phyloP scores from a whole-genome alignment of 2,888 invertebrate species.

The Drosophila macrospina region DNA sequence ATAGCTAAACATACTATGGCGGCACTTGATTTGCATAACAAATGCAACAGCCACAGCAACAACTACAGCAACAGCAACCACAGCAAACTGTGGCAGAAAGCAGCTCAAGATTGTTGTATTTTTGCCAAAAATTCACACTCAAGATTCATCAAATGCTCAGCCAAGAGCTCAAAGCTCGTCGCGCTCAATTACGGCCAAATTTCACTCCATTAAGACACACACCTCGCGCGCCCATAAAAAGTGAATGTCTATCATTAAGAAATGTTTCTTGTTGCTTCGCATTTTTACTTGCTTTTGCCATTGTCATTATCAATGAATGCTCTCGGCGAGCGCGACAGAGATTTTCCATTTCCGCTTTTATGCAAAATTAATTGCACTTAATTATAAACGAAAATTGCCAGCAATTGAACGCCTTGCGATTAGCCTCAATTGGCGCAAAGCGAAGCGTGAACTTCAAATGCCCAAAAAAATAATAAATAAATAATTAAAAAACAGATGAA shows the following conservation, averaged over 20 bases:
- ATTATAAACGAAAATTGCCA: slow-evolving; percentile 59
- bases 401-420: slow-evolving; percentile 54
- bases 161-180: slow-evolving; percentile 70
- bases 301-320: slow-evolving; percentile 46
- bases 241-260: slow-evolving; percentile 80
- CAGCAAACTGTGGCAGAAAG: slow-evolving; percentile 36
- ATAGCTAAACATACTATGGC: slow-evolving; percentile 53
- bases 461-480: no score
- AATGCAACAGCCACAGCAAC: slow-evolving; percentile 56
- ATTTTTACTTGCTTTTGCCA: slow-evolving; percentile 7
- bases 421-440: slow-evolving; percentile 50
- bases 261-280: slow-evolving; percentile 34
- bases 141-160: slow-evolving; percentile 75
- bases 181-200: slow-evolving; percentile 75
- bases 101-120: slow-evolving; percentile 4
- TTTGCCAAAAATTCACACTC: slow-evolving; percentile 37
- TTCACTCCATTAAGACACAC: slow-evolving; percentile 78
- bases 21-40: slow-evolving; percentile 79
- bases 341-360: slow-evolving; percentile 74
- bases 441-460: slow-evolving; percentile 49
- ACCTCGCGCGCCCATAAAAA: slow-evolving; percentile 71
- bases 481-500: slow-evolving; percentile 10
- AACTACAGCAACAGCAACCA: neutral
- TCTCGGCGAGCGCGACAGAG: slow-evolving; percentile 33
- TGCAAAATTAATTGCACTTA: slow-evolving; percentile 76